Base-by-base conservation (phyloP, 2,888 invertebrate species). In the Tryphoninae sp. region DNA sequence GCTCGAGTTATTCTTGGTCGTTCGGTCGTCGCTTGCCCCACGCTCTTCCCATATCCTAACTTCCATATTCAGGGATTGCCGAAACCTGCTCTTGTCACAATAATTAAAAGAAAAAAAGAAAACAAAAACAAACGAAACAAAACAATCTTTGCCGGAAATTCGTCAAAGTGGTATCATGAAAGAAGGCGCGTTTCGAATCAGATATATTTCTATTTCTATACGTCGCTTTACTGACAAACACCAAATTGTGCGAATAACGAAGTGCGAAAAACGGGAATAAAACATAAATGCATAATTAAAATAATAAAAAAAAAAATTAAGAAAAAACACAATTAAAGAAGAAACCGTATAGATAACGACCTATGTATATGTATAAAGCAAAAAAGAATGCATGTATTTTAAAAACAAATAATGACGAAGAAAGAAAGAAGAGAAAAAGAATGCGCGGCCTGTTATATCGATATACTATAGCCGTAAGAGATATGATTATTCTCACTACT, bases 201-300 rank as follows among this genome's bases (percentile, higher is more conserved):
- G 33, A 78, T 51, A 73, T 67, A 81, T 81, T 84, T 83, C 83
- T 82, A 81, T 82, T 83, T 84, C 85, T 85, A 83, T 84, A 83
- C 71, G 80, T 82, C 79, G 78, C 81, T 84, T 86, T 86, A 84
- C 77, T 81, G 72, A 83, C 78, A 45, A 83, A 85, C 84, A 85
- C 84, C 83, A 82, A 85, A 84, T 80, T 74, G 65, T 71, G 74
- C 68, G 78, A 76, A 33, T 79, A 83, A 79, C 76, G 72, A 82
- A 65, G 77, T 81, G 78, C 82, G 59, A 75, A 80, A 81, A 80
- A 80, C 33, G 33, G 33, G 7, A 33, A 33, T 33, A 33, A 33
- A 33, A 33, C 4, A 33, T 33, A 33, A 33, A 33, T 33, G 6
- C 33, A 33, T 33, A 33, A 33, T 33, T 33, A 33, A 33, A 33